phyloP scores from a whole-genome alignment of 2,797 vertebrate species.

The Thamnophis elegans region DNA sequence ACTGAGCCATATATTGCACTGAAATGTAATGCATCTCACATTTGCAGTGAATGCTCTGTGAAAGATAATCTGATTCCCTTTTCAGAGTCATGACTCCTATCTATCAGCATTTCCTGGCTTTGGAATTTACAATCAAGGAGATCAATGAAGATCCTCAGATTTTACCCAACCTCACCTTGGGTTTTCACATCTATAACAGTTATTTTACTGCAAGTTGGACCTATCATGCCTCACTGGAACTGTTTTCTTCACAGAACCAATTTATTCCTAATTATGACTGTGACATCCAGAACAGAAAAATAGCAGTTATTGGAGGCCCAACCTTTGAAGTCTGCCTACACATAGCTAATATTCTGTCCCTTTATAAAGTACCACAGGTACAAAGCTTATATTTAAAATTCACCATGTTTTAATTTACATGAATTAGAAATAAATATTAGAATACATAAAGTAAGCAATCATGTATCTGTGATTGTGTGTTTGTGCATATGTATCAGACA shows the following conservation, averaged over 20 bases:
- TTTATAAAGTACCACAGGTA: neutral
- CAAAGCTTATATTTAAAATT: neutral
- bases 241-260: neutral
- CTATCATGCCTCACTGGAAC: neutral
- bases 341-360: neutral
- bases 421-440: neutral
- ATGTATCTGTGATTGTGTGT: neutral
- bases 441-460: neutral
- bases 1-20: neutral
- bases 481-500: neutral
- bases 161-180: neutral
- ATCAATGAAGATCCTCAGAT: neutral
- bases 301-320: neutral
- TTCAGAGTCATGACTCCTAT: neutral
- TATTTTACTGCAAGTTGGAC: neutral
- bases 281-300: neutral
- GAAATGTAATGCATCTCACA: neutral
- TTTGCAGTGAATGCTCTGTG: neutral
- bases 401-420: neutral
- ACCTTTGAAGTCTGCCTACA: neutral
- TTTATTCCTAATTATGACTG: neutral
- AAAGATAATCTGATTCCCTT: neutral
- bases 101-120: neutral
- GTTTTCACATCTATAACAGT: neutral
- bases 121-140: neutral